Conservation (phyloP, 2,888 invertebrate species). For the Enchytraeus crypticus region DNA sequence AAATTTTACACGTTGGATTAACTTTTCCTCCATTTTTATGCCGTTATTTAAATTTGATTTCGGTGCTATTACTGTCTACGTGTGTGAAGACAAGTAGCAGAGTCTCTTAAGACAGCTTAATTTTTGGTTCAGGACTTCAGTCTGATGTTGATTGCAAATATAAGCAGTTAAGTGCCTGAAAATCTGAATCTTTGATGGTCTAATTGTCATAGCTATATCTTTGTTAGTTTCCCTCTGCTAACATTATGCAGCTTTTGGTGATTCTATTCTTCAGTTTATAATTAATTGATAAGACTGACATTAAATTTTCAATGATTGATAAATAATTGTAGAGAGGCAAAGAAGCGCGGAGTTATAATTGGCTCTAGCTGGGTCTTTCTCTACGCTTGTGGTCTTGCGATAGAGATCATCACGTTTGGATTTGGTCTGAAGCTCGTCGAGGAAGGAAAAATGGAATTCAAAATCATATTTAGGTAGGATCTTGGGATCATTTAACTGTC, state of each 20-base stretch:
- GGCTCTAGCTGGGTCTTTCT: slow-evolving; percentile 6
- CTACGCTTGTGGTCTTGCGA: slow-evolving; percentile 8
- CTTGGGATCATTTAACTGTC: too few relatives aligned
- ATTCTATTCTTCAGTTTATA: too few relatives aligned
- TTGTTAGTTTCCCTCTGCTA: too few relatives aligned
- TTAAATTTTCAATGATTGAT: too few relatives aligned
- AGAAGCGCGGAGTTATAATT: slow-evolving; percentile 10
- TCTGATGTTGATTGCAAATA: too few relatives aligned
- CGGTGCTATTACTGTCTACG: neutral
- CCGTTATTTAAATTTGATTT: neutral
- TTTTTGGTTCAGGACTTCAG: too few relatives aligned
- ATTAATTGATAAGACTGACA: too few relatives aligned
- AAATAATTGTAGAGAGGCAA: slow-evolving; percentile 12
- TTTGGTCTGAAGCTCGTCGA: slow-evolving; percentile 19
- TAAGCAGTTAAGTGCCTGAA: too few relatives aligned
- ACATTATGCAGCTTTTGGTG: too few relatives aligned
- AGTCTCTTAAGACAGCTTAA: neutral
- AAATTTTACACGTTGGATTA: neutral
- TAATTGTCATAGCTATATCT: too few relatives aligned
- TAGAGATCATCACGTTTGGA: slow-evolving; percentile 10
- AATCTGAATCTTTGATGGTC: too few relatives aligned
- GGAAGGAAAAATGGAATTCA: slow-evolving; percentile 2
- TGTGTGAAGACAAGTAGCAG: neutral
- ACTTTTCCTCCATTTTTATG: neutral
- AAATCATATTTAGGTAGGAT: slow-evolving; percentile 18